Base-by-base conservation (phyloP, 2,888 invertebrate species). In the Drosophila kuntzei region DNA sequence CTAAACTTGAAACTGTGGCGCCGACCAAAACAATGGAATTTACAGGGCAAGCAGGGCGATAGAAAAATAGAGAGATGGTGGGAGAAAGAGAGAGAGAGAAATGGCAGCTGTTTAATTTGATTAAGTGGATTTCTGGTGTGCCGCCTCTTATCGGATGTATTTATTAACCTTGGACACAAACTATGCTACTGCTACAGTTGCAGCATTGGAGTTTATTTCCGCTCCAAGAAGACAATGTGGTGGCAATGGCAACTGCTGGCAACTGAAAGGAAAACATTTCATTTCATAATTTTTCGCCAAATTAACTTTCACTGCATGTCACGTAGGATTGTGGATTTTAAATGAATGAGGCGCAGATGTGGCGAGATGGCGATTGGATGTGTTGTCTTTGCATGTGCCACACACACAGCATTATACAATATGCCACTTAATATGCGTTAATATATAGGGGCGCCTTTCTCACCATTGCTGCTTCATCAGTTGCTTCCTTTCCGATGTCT, bases 281-380 rank as follows among this genome's bases (percentile, higher is more conserved):
- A 78, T 84, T 84, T 84, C 87, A 84, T 84, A 82, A 87, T 85
- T 87, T 84, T 78, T 82, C 68, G 71, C 80, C 70, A 87, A 85
- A 85, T 87, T 85, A 85, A 85, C 84, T 85, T 85, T 85, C 84
- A 85, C 84, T 76, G 66, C 82, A 72, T 71, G 85, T 87, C 87
- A 82, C 78, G 68, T 83, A 74, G 80, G 87, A 85, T 80, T 76
- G 69, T 68, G 63, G 66, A 76, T 63, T 46, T 65, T 54, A 51
- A 55, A 72, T 65, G 60, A 55, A 54, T 61, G 62, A 29, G 49
- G 29, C 54, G 53, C 74, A 62, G 62, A 62, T 76, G 76, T 68
- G 68, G 62, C 64, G 64, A 60, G 29, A 29, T 41, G 53, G 34
- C 34, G 34, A 34, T 6, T 53, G 29, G 51, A 20, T 49, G 43